A percentile compares a stretch with the other conserved stretches of the same genome.
Conservation (phyloP, 2,888 invertebrate genomes). For the Amiota mariae region DNA sequence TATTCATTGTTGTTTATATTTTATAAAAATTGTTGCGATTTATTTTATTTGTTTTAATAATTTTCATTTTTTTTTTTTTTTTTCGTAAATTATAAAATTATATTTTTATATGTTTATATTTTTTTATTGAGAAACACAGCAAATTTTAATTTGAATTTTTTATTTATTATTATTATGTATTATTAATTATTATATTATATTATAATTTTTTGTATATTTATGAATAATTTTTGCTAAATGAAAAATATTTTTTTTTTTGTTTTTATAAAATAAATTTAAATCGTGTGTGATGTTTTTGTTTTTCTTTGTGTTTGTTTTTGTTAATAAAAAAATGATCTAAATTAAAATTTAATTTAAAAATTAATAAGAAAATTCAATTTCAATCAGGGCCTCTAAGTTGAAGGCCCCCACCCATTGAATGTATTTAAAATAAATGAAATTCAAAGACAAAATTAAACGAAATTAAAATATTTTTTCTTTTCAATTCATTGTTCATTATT, state of each 20-base stretch:
- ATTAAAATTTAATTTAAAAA: slow-evolving; percentile 27
- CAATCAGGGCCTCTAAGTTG: too few relatives aligned
- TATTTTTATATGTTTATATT: slow-evolving; percentile 46
- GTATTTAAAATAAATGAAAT: too few relatives aligned
- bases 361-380: slow-evolving; percentile 19
- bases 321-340: slow-evolving; percentile 25
- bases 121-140: slow-evolving; percentile 73
- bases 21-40: slow-evolving; percentile 36
- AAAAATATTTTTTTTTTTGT: slow-evolving; percentile 37
- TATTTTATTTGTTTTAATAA: slow-evolving; percentile 27
- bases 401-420: too few relatives aligned
- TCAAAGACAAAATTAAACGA: neutral
- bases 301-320: slow-evolving; percentile 30
- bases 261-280: slow-evolving; percentile 25
- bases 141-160: slow-evolving; percentile 39
- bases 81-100: slow-evolving; percentile 38
- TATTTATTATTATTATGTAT: slow-evolving; percentile 50
- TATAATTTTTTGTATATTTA: slow-evolving; percentile 31
- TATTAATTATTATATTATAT: slow-evolving; percentile 45
- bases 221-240: slow-evolving; percentile 37
- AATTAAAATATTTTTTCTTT: slow-evolving; percentile 16
- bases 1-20: slow-evolving; percentile 40
- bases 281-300: slow-evolving; percentile 30
- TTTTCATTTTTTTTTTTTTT: slow-evolving; percentile 32
- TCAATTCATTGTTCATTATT: slow-evolving; percentile 45